Evolutionary conservation across 2,888 invertebrate genomes (phyloP).

Genomic region (Blastobasis lacticolella): DNA sequence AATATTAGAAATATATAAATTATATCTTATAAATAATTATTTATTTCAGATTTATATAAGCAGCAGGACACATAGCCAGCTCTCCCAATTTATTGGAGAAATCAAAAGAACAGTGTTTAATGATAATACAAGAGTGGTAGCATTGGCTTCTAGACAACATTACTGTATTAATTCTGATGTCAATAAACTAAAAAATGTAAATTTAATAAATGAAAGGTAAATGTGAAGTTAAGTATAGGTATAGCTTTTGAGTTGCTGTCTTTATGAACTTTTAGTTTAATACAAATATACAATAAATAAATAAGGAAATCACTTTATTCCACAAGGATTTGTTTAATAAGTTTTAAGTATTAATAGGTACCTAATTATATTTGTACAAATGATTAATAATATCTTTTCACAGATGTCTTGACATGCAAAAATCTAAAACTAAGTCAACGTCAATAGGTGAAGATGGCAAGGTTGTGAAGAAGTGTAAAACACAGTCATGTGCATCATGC

Average conservation of each 20-base stretch:
- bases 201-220: constrained; percentile 91
- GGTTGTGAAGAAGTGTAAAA: constrained; percentile 76
- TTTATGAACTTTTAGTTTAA: too few relatives aligned
- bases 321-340: too few relatives aligned
- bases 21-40: neutral
- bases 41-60: constrained; percentile 88
- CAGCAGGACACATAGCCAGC: constrained; percentile 97
- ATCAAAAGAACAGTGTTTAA: constrained; percentile 87
- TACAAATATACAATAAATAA: too few relatives aligned
- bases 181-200: constrained; percentile 78
- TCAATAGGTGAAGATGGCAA: constrained; percentile 75
- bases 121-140: constrained; percentile 80
- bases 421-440: constrained; percentile 74
- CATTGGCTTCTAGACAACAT: constrained; percentile 93
- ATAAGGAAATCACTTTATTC: too few relatives aligned
- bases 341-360: too few relatives aligned
- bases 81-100: constrained; percentile 96
- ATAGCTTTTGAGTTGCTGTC: neutral
- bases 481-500: constrained; percentile 74
- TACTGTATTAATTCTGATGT: constrained; percentile 92
- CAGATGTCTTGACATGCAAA: constrained; percentile 87
- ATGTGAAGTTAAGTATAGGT: neutral
- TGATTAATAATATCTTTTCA: constrained; percentile 6
- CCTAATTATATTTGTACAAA: too few relatives aligned
- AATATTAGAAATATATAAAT: too few relatives aligned